A percentile compares a stretch with the other conserved stretches of the same genome.
phyloP scores from a whole-genome alignment of 2,113 vertebrate species.

The Hucho hucho region DNA sequence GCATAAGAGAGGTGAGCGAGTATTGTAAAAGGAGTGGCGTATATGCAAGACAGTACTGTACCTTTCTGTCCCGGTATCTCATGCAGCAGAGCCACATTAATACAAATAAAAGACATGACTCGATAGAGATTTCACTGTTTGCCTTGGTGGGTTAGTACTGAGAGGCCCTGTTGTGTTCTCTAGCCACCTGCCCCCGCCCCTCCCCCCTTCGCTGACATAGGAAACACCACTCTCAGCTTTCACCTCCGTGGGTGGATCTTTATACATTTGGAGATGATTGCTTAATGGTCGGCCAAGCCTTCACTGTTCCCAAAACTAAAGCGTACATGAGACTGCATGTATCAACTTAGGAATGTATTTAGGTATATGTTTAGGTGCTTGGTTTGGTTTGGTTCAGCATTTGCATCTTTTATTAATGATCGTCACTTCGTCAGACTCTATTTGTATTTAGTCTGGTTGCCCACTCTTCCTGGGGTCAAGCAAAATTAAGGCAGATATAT shows the following conservation, averaged over 20 bases:
- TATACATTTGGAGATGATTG: conserved; percentile 62
- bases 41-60: not conserved
- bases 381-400: no score
- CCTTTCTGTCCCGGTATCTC: no score
- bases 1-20: conserved; percentile 90
- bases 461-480: no score
- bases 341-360: conserved; percentile 44
- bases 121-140: not conserved
- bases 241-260: conserved; percentile 55
- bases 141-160: not conserved
- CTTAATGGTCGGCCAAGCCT: conserved; percentile 48
- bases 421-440: no score
- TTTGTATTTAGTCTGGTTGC: no score
- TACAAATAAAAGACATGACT: no score
- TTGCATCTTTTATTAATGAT: no score
- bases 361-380: no score
- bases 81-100: no score
- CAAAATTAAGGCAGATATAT: no score
- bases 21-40: not conserved
- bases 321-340: conserved; percentile 37
- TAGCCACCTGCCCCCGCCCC: not conserved
- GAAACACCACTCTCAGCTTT: conserved; percentile 59
- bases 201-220: conserved; percentile 33
- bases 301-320: conserved; percentile 51
- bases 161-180: not conserved